Conservation (phyloP, 2,888 invertebrate genomes). For the Archaeoteleia sp. region DNA sequence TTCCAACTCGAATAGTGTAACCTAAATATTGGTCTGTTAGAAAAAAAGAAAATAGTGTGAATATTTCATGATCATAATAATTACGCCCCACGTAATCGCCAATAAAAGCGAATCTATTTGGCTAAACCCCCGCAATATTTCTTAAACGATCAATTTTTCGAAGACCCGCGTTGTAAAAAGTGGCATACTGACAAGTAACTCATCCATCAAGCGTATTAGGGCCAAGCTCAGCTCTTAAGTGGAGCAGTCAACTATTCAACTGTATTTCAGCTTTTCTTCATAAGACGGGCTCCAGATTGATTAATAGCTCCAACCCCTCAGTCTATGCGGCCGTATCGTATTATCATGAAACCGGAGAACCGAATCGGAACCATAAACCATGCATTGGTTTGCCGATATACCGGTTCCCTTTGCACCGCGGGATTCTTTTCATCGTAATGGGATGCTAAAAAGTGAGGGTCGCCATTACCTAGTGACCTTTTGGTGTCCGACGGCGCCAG, state of each 20-base stretch:
- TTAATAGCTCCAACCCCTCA: conserved; percentile 22
- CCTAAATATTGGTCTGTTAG: too few relatives aligned
- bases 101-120: conserved; percentile 24
- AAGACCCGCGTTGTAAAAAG: conserved; percentile 19
- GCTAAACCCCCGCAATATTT: conserved; percentile 9
- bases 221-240: conserved; percentile 32
- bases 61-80: too few relatives aligned
- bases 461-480: conserved; percentile 69
- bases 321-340: conserved; percentile 25
- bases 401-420: not conserved
- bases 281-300: conserved; percentile 27
- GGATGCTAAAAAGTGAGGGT: conserved; percentile 30
- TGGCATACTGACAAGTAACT: conserved; percentile 30
- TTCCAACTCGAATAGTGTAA: too few relatives aligned
- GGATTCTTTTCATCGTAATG: not conserved
- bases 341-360: conserved; percentile 24
- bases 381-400: not conserved
- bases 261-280: conserved; percentile 22
- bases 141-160: conserved; percentile 23
- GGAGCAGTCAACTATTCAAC: conserved; percentile 27
- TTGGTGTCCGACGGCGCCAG: conserved; percentile 67
- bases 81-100: too few relatives aligned
- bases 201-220: conserved; percentile 42
- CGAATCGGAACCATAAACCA: conserved; percentile 2
- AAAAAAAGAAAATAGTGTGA: too few relatives aligned